Conservation (phyloP, 1,140 invertebrate genomes). For the Muscidifurax raptorellus region DNA sequence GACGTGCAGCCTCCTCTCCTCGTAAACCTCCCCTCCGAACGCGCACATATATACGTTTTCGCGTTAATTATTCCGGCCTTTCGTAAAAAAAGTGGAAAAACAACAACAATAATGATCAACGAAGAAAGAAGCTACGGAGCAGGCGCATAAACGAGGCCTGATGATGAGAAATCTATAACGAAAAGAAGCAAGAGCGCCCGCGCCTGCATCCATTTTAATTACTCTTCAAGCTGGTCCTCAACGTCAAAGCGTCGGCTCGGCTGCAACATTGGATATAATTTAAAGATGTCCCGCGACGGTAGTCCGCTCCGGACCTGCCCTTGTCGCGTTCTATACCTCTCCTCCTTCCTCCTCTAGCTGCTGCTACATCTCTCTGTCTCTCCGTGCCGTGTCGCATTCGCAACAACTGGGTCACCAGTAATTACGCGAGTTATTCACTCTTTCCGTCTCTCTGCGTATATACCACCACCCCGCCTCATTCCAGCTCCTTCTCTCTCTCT, state of each 20-base stretch:
- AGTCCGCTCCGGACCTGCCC: neutral
- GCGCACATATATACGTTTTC: neutral
- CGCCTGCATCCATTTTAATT: slow-evolving; percentile 5
- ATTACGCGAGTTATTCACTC: slow-evolving; percentile 41
- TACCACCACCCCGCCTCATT: too few species aligned
- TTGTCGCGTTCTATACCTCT: neutral
- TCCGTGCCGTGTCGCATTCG: slow-evolving; percentile 7
- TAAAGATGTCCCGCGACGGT: neutral
- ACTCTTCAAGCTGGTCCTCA: neutral
- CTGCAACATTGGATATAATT: slow-evolving; percentile 8
- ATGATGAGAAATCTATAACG: neutral
- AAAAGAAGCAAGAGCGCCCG: neutral
- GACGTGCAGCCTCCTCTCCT: neutral
- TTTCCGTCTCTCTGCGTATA: neutral
- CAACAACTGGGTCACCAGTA: slow-evolving; percentile 36
- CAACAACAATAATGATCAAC: neutral
- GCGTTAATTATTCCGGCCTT: too few species aligned
- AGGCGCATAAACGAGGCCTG: too few species aligned
- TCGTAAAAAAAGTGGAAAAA: too few species aligned
- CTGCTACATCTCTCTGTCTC: neutral
- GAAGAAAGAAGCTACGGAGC: neutral
- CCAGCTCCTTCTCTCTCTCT: neutral
- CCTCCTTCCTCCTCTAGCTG: neutral
- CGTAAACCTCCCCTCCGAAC: neutral
- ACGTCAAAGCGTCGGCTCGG: neutral